Base-by-base conservation (phyloP, 2,888 invertebrate genomes). In the Nomada flava region DNA sequence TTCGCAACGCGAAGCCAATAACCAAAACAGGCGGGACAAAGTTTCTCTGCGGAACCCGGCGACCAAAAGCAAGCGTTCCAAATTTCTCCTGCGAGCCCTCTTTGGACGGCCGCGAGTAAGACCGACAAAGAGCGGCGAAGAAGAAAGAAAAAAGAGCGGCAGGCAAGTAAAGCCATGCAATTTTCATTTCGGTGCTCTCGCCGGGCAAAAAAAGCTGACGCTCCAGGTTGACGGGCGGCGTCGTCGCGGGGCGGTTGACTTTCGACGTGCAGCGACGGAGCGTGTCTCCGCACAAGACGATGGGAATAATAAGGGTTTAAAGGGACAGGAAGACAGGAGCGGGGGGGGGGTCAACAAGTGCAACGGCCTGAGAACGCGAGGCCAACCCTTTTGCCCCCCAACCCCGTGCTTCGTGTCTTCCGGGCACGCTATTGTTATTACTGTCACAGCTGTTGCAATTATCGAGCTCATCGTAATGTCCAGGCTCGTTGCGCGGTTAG, bases 401-500 rank as follows among this genome's bases (percentile, higher is more conserved):
- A 7, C 60, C 62, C 44, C 82, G 74, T 72, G 72, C 74, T 77
- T 64, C 60, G 55, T n/a, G 69, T 62, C 68, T 75, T 72, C 76
- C 78, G 75, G 62, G 78, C 90, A 91, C 89, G 91, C 91, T 81
- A 91, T 90, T 89, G 89, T 91, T 90, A 90, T 90, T 91, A 90
- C 90, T 90, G 91, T 91, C 90, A 90, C 85, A 90, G 91, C 87
- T 89, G 89, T 91, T 89, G 91, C 89, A 91, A 92, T 91, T 91
- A 91, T 92, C 88, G 89, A 90, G 89, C 86, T 89, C 90, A 86
- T 91, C 90, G 86, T 88, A 89, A 89, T 89, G 86, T 84, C 85
- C 85, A 7, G 36, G 79, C 82, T 83, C 79, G 74, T 83, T 85
- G 36, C 85, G 83, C 88, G 86, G 89, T 90, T 90, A 90, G 87